phyloP scores from a whole-genome alignment of 2,113 vertebrate species.

The Pitta sordida region DNA sequence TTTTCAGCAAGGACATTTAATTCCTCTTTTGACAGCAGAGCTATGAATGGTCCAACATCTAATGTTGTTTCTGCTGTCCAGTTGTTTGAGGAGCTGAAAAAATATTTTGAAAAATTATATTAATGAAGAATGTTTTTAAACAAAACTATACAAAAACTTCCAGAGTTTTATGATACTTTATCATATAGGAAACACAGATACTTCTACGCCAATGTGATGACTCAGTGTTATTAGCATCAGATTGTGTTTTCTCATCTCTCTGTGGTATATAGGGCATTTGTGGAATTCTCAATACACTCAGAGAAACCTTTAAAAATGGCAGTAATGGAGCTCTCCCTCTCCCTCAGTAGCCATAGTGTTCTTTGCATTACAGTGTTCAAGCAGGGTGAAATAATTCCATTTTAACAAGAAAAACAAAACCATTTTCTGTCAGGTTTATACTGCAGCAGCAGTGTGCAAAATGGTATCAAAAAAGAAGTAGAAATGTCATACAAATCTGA shows the following conservation, averaged over 20 bases:
- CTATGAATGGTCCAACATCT: conserved; percentile 72
- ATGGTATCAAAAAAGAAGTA: neutral
- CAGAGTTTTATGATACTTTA: neutral
- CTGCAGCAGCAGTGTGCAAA: neutral
- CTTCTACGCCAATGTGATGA: neutral
- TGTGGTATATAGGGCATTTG: neutral
- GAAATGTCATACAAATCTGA: neutral
- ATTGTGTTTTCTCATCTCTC: neutral
- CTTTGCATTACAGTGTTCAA: neutral
- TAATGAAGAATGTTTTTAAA: neutral
- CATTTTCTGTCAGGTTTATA: neutral
- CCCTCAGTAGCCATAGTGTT: neutral
- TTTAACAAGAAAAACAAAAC: too few species aligned
- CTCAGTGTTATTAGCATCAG: neutral
- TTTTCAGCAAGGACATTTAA: conserved; percentile 67
- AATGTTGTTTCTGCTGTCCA: conserved; percentile 74
- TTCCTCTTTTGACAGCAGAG: conserved; percentile 70
- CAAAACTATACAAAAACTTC: neutral
- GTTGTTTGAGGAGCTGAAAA: conserved; percentile 45
- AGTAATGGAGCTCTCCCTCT: neutral
- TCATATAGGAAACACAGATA: neutral
- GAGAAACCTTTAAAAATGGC: neutral
- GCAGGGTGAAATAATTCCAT: neutral
- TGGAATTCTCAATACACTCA: neutral
- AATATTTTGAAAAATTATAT: neutral